A percentile compares a stretch with the other conserved stretches of the same genome.
Evolutionary conservation across 2,888 invertebrate genomes (phyloP).

Genomic region (Thereva unica): DNA sequence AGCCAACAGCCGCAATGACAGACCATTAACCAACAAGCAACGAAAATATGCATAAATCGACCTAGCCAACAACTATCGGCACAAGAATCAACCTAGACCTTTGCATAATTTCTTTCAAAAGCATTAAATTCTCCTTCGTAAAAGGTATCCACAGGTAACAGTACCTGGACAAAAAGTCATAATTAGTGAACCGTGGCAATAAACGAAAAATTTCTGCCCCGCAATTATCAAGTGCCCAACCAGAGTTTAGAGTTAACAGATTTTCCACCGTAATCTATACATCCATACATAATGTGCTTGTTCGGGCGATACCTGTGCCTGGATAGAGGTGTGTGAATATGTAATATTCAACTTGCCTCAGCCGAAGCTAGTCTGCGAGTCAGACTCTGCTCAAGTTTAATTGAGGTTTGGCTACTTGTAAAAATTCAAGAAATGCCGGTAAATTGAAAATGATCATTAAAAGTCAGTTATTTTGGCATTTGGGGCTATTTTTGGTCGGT

Average conservation of each 20-base stretch:
- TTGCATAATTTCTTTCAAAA: constrained; percentile 29
- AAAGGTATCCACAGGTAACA: constrained; percentile 25
- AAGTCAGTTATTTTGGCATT: constrained; percentile 19
- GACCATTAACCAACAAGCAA: background rate
- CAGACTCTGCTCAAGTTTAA: background rate
- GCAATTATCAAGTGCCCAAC: constrained; percentile 23
- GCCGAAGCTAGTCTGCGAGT: background rate
- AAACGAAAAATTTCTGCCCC: constrained; percentile 31
- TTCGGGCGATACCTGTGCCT: background rate
- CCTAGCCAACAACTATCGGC: background rate
- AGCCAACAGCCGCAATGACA: background rate
- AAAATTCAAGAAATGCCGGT: constrained; percentile 22
- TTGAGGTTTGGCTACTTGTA: constrained; percentile 1
- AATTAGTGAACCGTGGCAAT: constrained; percentile 27
- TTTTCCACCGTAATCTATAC: constrained; percentile 8
- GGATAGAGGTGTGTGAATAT: background rate
- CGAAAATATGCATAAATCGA: background rate
- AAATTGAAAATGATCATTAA: constrained; percentile 26
- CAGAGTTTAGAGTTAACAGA: background rate
- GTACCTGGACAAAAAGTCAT: constrained; percentile 25
- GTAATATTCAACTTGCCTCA: background rate
- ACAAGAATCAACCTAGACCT: background rate
- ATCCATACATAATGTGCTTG: constrained; percentile 2
- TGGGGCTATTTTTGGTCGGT: constrained; percentile 12
- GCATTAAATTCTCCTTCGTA: constrained; percentile 26